phyloP scores from a whole-genome alignment of 2,888 invertebrate species.

The Heliconius sara region DNA sequence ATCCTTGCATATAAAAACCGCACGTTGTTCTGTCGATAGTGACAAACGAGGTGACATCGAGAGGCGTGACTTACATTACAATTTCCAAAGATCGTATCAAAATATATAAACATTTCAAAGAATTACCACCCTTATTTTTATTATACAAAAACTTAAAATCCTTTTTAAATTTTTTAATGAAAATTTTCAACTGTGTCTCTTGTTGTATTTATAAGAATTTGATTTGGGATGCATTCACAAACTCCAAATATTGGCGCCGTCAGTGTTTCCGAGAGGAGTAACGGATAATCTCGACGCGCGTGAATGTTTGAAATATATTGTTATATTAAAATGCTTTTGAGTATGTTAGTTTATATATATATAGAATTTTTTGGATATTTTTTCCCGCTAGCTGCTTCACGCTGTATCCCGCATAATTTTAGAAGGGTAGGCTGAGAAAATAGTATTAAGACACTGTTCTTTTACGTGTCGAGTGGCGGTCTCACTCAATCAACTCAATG shows the following conservation, averaged over 20 bases:
- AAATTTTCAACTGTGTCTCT: neutral
- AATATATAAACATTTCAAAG: constrained; percentile 24
- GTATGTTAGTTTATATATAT: constrained; percentile 3
- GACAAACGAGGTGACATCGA: constrained; percentile 72
- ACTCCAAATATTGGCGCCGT: constrained; percentile 40
- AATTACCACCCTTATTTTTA: constrained; percentile 21
- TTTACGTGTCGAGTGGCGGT: too few relatives aligned
- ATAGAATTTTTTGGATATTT: too few relatives aligned
- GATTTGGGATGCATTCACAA: constrained; percentile 46
- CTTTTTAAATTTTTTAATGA: neutral
- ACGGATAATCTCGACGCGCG: constrained; percentile 41
- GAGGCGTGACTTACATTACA: constrained; percentile 55
- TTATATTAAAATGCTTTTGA: neutral
- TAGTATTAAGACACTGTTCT: too few relatives aligned
- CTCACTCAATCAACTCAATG: too few relatives aligned
- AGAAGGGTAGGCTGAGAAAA: too few relatives aligned
- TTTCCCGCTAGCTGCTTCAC: too few relatives aligned
- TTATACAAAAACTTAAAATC: neutral
- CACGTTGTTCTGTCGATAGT: constrained; percentile 59
- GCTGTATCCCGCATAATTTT: too few relatives aligned
- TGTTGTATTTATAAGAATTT: constrained; percentile 44
- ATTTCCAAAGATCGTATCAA: constrained; percentile 37
- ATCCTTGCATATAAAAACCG: constrained; percentile 58
- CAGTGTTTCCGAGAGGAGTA: constrained; percentile 38
- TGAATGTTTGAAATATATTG: constrained; percentile 43